Evolutionary conservation across 2,797 vertebrate species (phyloP).

Genomic region (Eurystomus glaucurus): DNA sequence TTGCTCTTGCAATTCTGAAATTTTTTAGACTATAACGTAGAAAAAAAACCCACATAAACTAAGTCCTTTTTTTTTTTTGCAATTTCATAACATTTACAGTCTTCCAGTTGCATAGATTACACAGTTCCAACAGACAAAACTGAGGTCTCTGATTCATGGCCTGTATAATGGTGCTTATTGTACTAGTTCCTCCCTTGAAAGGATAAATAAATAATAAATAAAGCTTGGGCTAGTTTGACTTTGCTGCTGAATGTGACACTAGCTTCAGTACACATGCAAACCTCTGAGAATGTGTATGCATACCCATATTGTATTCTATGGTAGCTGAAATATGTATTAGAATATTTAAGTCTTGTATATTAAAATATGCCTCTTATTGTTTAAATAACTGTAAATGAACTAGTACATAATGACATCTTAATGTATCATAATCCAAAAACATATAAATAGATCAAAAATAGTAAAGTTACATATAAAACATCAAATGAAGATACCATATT

Average conservation of each 20-base stretch:
- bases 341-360: slow-evolving; percentile 20
- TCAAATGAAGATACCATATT: slow-evolving; percentile 29
- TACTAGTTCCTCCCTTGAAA: background rate
- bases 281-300: background rate
- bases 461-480: slow-evolving; percentile 44
- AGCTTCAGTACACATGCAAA: background rate
- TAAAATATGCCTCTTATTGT: slow-evolving; percentile 7
- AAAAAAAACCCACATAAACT: background rate
- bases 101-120: background rate
- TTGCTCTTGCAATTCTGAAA: background rate
- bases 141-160: background rate
- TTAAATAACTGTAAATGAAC: background rate
- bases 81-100: background rate
- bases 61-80: background rate
- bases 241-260: background rate
- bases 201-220: background rate
- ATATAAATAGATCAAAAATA: slow-evolving; percentile 52
- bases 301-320: background rate
- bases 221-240: background rate
- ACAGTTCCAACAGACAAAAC: background rate
- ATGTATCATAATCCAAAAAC: slow-evolving; percentile 21
- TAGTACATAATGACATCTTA: slow-evolving; percentile 40
- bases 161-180: background rate
- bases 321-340: slow-evolving; percentile 19
- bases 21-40: background rate